Percentiles rank a stretch among this genome's conserved stretches.
Evolutionary conservation across 2,113 vertebrate genomes (phyloP).

Genomic region (Gambusia affinis): DNA sequence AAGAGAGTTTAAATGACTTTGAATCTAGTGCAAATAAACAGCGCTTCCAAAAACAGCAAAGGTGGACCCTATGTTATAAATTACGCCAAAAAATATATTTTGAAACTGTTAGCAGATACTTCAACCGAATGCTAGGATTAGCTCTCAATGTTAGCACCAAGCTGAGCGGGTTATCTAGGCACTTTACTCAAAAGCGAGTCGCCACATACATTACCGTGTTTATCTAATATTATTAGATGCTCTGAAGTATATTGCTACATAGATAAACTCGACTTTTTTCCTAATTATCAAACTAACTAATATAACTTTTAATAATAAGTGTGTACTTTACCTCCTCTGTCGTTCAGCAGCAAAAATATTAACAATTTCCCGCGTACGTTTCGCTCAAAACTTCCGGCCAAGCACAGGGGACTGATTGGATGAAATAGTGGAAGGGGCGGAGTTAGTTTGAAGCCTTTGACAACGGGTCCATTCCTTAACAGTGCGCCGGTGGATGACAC

Average conservation of each 20-base stretch:
- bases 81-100: neutral
- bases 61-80: neutral
- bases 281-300: neutral
- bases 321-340: conserved; percentile 29
- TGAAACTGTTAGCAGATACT: neutral
- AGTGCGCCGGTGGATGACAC: neutral
- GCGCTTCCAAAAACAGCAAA: neutral
- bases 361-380: conserved; percentile 67
- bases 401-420: conserved; percentile 49
- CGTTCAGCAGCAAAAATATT: conserved; percentile 9
- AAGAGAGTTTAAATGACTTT: neutral
- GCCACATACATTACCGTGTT: neutral
- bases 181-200: neutral
- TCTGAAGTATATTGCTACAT: neutral
- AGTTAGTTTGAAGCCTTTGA: neutral
- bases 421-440: conserved; percentile 19
- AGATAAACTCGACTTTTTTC: too few relatives aligned
- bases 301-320: neutral
- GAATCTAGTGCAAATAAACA: neutral
- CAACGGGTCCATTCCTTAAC: neutral
- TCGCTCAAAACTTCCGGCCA: conserved; percentile 67
- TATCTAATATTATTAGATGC: neutral
- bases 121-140: neutral
- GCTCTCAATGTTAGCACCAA: conserved; percentile 42
- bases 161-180: neutral